Percentiles rank a stretch among this genome's conserved stretches.
phyloP scores from a whole-genome alignment of 2,113 vertebrate species.

The Lonchura striata region DNA sequence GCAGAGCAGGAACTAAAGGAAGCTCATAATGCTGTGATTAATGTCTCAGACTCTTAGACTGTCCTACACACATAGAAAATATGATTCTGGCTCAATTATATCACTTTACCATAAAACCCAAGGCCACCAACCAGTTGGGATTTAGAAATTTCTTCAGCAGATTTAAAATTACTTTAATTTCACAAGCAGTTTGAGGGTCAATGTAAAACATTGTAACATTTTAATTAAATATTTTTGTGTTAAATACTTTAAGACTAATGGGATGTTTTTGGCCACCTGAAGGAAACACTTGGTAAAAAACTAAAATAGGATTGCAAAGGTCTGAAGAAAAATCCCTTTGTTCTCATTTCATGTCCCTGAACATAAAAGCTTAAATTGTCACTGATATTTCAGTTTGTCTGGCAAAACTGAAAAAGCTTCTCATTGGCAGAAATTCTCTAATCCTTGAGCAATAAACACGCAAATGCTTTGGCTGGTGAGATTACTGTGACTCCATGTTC shows the following conservation, averaged over 20 bases:
- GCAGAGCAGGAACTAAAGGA: neutral
- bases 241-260: neutral
- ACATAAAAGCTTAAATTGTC: neutral
- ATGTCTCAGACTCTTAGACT: neutral
- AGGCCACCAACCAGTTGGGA: neutral
- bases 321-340: neutral
- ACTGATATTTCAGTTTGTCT: neutral
- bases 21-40: fast-evolving
- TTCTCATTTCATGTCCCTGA: neutral
- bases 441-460: neutral
- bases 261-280: neutral
- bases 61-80: neutral
- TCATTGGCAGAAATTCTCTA: neutral
- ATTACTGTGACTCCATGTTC: neutral
- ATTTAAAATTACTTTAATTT: neutral
- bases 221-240: neutral
- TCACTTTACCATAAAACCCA: neutral
- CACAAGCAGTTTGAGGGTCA: neutral
- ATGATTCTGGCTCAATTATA: neutral
- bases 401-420: neutral
- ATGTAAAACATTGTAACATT: neutral
- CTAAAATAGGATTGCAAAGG: neutral
- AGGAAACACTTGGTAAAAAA: neutral
- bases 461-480: neutral
- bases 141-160: neutral